Base-by-base conservation (phyloP, 2,888 invertebrate species). In the Tricholauxania praeusta region DNA sequence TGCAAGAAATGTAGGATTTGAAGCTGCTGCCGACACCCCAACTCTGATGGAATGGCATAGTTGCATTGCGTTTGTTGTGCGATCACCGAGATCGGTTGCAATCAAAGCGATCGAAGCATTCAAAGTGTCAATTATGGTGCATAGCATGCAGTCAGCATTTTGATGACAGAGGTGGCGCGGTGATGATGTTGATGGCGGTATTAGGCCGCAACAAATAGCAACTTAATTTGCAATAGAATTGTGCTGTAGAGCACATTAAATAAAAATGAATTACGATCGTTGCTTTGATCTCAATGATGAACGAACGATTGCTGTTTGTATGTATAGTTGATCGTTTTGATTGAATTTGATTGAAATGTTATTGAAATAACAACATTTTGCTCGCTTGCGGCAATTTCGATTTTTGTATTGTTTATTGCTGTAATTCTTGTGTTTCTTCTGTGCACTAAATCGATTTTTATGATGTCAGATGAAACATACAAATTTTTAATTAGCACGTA, bases 181-280 rank as follows among this genome's bases (percentile, higher is more conserved):
- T 59, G 14, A 19, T 59, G 59, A 39, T 60, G 59, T 22, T 60
- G 59, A 15, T 14, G 15, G 28, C 12, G 22, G 17, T 60, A 52
- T 51, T 51, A 60, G 69, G 10, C 49, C 14, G 39, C 52, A 49
- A 39, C 39, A 39, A 57, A 48, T 39, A n/a, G 62, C 69, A 70
- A 70, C 69, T 70, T 19, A 39, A 52, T 51, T 60, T 62, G 69
- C 32, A 51, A 48, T 52, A 60, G 10, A 39, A 39, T 39, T 39
- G 39, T 39, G 39, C 39, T 10, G 2, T 2, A 39, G 39, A 39
- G 5, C 39, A 39, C 10, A 39, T 39, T 39, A 39, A 39, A 70
- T 28, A 28, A 17, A 51, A 28, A 60, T 52, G 48, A 70, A 62
- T 62, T 60, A 55, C 51, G 51, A 62, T 17, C 12, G 32, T 53